Evolutionary conservation across 2,888 invertebrate species (phyloP), one percentile per base, ranked within the genome.

Genomic region (Platycheirus rosarum): DNA sequence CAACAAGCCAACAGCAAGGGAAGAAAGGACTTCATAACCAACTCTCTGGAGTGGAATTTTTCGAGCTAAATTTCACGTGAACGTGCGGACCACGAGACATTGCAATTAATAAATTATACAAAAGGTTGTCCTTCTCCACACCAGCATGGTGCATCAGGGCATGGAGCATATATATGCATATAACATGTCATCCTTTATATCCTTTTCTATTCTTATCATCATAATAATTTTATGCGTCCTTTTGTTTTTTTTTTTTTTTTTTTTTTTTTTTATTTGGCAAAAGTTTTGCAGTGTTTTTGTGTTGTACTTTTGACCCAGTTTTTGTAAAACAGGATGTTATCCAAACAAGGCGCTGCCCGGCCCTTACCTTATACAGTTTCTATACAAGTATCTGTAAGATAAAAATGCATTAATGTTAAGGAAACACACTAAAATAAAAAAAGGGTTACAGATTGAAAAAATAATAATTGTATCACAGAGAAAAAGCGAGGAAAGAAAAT

Each of bases 31-130:
- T 48, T 18, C 32, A 18, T 48, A 49, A 74, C 66, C 20, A 49
- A 49, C 20, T 66, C 49, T 40, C 29, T 32, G 5, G 49, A 51
- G 70, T 42, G 42, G 35, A 57, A 66, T 40, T 66, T 74, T 66
- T 51, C 66, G 49, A 55, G 57, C 48, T 60, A 51, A 53, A 51
- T 37, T 32, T 48, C 60, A 76, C 69, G 60, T 69, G n/a, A n/a
- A n/a, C n/a, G n/a, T n/a, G n/a, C n/a, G 48, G 62, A 69, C 76
- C 69, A 42, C 35, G 60, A 76, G 62, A 76, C 62, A 51, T 44
- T 57, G 51, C 60, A 63, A 76, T 69, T 76, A 76, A 55, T 76
- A 63, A 57, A 76, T 69, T 69, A 55, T 68, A 69, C 55, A 55
- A 53, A 66, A 48, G 62, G 35, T 55, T 63, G 37, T 55, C 37